Conservation (phyloP, 2,113 vertebrate species). For the Neodontobutis hainanensis region DNA sequence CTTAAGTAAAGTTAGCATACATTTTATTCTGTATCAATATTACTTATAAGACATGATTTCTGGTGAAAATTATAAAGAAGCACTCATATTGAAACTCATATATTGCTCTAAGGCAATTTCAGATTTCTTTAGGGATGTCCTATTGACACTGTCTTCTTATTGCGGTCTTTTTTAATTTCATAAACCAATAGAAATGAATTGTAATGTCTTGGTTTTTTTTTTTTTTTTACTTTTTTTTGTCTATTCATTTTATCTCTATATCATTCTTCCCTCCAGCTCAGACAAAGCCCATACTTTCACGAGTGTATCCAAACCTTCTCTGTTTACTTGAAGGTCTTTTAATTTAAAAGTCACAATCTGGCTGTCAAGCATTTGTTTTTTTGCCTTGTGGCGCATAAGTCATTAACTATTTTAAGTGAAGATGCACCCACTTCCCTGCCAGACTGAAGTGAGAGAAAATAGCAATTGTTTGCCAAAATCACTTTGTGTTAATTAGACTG, state of each 20-base stretch:
- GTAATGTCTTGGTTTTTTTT: conserved; percentile 14
- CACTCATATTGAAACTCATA: conserved; percentile 45
- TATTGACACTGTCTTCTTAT: conserved; percentile 45
- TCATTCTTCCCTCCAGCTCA: conserved; percentile 55
- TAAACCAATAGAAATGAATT: conserved; percentile 47
- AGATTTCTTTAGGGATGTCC: conserved; percentile 44
- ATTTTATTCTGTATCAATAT: no score
- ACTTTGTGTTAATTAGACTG: conserved; percentile 70
- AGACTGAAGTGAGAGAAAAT: conserved; percentile 66
- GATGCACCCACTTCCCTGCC: conserved; percentile 63
- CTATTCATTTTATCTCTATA: conserved; percentile 41
- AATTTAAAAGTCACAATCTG: conserved; percentile 78
- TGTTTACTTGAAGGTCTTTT: conserved; percentile 71
- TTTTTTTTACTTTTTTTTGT: conserved; percentile 26
- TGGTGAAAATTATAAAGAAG: conserved; percentile 16
- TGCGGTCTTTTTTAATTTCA: conserved; percentile 53
- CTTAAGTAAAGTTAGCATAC: no score
- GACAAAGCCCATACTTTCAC: conserved; percentile 61
- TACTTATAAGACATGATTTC: background rate
- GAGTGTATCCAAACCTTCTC: conserved; percentile 56
- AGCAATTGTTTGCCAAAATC: conserved; percentile 73
- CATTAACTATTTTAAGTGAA: conserved; percentile 73
- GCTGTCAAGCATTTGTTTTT: conserved; percentile 70
- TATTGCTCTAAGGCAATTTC: conserved; percentile 49
- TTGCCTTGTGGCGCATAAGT: conserved; percentile 69